Evolutionary conservation across 2,113 vertebrate genomes (phyloP).

Genomic region (Chaetura pelagica): DNA sequence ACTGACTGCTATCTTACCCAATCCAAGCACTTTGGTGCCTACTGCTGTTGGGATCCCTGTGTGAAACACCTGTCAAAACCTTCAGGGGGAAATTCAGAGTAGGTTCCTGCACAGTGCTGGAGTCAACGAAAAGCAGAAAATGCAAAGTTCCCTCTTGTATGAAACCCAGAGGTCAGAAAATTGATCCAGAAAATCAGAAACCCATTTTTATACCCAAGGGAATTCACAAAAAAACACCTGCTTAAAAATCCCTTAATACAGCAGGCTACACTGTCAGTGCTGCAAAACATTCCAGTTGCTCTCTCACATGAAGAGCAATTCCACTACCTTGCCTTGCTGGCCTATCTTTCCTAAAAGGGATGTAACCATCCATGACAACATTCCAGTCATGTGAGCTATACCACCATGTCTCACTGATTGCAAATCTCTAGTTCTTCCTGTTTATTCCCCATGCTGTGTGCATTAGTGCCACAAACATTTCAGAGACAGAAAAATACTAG

Average conservation of each 20-base stretch:
- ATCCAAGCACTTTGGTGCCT: not conserved
- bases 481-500: no score
- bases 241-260: not conserved
- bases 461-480: no score
- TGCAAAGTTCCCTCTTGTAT: rapidly evolving
- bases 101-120: not conserved
- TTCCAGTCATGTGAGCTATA: no score
- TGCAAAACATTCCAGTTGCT: not conserved
- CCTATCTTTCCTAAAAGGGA: no score
- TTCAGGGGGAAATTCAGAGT: not conserved
- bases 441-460: no score
- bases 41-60: not conserved
- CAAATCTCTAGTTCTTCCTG: no score
- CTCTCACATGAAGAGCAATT: no score
- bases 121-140: not conserved
- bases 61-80: not conserved
- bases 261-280: not conserved
- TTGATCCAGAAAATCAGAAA: not conserved
- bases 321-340: no score
- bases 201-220: not conserved
- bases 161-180: not conserved
- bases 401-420: no score
- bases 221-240: not conserved
- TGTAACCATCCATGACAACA: no score
- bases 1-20: not conserved